Evolutionary conservation across 2,888 invertebrate genomes (phyloP).

Genomic region (Aporophyla nigra): DNA sequence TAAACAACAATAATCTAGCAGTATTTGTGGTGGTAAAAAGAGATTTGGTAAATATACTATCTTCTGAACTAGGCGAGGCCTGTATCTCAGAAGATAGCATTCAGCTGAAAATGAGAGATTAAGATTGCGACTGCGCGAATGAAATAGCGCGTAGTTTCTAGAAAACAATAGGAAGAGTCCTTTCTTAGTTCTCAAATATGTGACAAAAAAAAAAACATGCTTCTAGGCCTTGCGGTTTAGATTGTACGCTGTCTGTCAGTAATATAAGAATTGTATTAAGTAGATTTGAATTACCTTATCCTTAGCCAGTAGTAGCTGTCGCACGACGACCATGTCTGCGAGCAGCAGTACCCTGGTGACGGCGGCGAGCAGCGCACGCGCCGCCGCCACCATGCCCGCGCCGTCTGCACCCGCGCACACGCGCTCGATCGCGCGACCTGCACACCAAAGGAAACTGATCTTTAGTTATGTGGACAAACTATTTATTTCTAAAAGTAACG

Average conservation of each 20-base stretch:
- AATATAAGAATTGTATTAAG: background rate
- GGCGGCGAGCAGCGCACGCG: slow-evolving; percentile 97
- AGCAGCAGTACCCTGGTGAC: slow-evolving; percentile 98
- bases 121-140: too few species aligned
- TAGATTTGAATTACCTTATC: slow-evolving; percentile 94
- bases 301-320: slow-evolving; percentile 98
- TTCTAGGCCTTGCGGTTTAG: background rate
- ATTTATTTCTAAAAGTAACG: background rate
- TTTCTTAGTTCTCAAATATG: background rate
- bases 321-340: slow-evolving; percentile 99
- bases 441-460: slow-evolving; percentile 42
- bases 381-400: slow-evolving; percentile 96
- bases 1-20: too few species aligned
- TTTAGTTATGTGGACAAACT: background rate
- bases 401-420: slow-evolving; percentile 95
- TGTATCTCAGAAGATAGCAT: too few species aligned
- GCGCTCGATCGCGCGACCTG: slow-evolving; percentile 97
- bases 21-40: too few species aligned
- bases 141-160: too few species aligned
- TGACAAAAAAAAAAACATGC: background rate
- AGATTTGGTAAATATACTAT: too few species aligned
- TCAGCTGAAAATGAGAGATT: too few species aligned
- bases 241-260: background rate
- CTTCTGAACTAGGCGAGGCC: too few species aligned
- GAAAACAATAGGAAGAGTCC: background rate